Base-by-base conservation (phyloP, 2,113 vertebrate genomes). In the Cariama cristata region DNA sequence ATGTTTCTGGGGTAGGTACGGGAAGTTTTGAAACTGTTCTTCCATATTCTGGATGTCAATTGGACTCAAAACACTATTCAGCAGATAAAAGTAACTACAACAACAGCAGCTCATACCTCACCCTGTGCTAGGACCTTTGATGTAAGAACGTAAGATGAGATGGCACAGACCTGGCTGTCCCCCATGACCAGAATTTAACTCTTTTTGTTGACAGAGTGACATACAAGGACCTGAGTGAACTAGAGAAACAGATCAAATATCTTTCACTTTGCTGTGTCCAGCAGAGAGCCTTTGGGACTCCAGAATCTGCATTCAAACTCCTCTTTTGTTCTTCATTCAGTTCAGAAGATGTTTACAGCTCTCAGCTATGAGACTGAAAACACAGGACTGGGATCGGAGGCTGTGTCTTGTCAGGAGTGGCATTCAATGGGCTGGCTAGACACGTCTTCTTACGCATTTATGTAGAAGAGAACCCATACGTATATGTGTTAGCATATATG, bases 401-500 rank as follows among this genome's bases (percentile, higher is more conserved):
- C 38, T 72, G 14, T 30, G 9, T 33, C 74, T 91, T 91, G 40
- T 38, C 76, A 76, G 24, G n/a, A 50, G 3, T 9, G 53, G 68
- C 15, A 44, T 35, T 64, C 18, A 44, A 0, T 23, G 28, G 40
- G 30, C 27, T 75, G 38, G 23, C 32, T 55, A 73, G 49, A 52
- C 8, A 8, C 2, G 0, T 45, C 22, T 35, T 67, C 42, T 59
- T 24, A 24, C 8, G 13, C 19, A 22, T 15, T 13, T 13, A 2
- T 12, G 13, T 21, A 66, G 62, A 68, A 50, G 8, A 74, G 9
- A 53, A 69, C 11, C 3, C 30, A 69, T 14, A 35, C 0, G 1
- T 7, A 13, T 11, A 21, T 5, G 4, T n/a, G 8, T 55, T 20
- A 53, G 3, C 44, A 56, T 22, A 4, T 7, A 26, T 3, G 2